Evolutionary conservation across 2,888 invertebrate genomes (phyloP).

Genomic region (Rhodophaea formosa): DNA sequence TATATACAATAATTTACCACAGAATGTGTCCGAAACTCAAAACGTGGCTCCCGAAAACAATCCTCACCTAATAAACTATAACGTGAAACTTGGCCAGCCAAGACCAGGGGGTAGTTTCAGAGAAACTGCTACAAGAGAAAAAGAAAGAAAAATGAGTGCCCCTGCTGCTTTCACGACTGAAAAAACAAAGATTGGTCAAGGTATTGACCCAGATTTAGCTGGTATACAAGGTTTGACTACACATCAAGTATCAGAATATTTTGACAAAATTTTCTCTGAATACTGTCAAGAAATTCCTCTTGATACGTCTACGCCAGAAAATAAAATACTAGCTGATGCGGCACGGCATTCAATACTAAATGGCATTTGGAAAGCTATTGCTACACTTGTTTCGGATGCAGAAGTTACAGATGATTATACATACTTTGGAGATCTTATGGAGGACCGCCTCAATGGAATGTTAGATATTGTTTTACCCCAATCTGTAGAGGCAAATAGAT

Average conservation of each 20-base stretch:
- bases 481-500: constrained; percentile 35
- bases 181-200: neutral
- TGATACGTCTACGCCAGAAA: constrained; percentile 31
- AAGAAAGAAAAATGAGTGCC: neutral
- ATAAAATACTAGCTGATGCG: constrained; percentile 34
- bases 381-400: constrained; percentile 42
- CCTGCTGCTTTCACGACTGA: neutral
- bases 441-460: constrained; percentile 49
- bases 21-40: neutral
- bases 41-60: neutral
- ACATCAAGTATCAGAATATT: constrained; percentile 36
- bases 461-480: constrained; percentile 46
- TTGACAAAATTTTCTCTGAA: constrained; percentile 38
- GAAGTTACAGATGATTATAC: constrained; percentile 42
- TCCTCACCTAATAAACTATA: neutral
- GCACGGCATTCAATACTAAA: constrained; percentile 43
- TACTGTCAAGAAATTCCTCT: constrained; percentile 46
- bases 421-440: constrained; percentile 47
- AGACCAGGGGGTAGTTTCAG: neutral
- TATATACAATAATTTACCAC: neutral
- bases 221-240: constrained; percentile 22
- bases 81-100: neutral
- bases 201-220: neutral
- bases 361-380: constrained; percentile 44
- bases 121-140: neutral